Percentiles rank a stretch among this genome's conserved stretches.
phyloP scores from a whole-genome alignment of 2,113 vertebrate species.

The Mungos mungo region DNA sequence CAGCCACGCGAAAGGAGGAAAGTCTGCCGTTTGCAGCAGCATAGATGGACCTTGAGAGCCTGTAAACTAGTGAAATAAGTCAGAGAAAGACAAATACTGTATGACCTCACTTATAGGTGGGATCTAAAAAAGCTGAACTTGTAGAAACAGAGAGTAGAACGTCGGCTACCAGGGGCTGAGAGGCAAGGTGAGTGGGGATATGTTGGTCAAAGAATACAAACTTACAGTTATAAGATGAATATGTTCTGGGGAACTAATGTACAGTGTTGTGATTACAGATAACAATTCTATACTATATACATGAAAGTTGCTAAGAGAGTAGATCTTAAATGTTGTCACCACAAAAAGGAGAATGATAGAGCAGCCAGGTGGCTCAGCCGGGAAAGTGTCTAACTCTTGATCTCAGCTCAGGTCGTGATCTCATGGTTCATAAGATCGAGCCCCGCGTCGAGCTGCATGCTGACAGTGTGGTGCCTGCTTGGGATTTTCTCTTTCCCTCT shows the following conservation, averaged over 20 bases:
- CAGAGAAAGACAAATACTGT: not conserved
- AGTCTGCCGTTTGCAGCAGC: not conserved
- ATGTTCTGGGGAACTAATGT: constrained; percentile 10
- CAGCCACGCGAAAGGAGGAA: not conserved
- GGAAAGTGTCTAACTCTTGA: too few relatives aligned
- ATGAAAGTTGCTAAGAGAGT: not conserved
- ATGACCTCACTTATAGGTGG: not conserved
- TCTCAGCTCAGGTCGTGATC: too few relatives aligned
- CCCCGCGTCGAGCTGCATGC: too few relatives aligned
- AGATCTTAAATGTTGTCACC: not conserved
- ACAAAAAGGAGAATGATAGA: not conserved
- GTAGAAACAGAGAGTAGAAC: not conserved
- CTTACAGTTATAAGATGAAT: not conserved
- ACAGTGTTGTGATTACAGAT: not conserved
- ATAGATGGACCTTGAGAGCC: not conserved
- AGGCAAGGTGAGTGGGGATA: not conserved
- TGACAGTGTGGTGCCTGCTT: too few relatives aligned
- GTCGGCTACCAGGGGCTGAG: not conserved
- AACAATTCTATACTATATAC: not conserved
- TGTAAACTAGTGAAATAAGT: not conserved
- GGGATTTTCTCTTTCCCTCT: too few relatives aligned
- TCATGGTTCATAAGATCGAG: too few relatives aligned
- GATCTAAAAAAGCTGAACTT: not conserved
- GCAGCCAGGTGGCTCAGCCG: too few relatives aligned
- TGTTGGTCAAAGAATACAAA: not conserved